These are phyloP conservation scores for Datnioides undecimradiatus DNA, from an alignment of 2,113 vertebrate species.

Conservation along the genomic window DNA sequence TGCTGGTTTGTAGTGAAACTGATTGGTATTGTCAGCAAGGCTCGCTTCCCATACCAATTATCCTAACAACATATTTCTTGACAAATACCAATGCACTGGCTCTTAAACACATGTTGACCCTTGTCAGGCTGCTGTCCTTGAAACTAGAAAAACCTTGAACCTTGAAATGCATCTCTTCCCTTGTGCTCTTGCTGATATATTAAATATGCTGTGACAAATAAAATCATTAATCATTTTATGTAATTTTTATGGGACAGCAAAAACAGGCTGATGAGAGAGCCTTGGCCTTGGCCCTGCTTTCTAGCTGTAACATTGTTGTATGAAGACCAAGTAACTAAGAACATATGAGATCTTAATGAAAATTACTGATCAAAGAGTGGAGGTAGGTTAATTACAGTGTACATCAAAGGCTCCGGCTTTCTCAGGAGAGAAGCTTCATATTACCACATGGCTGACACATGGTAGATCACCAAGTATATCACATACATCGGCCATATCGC, in stretches of 20 bases:
- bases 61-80: background rate
- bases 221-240: conserved; percentile 11
- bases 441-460: conserved; percentile 16
- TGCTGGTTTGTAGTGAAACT: no score
- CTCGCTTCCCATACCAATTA: no score
- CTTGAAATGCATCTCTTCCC: background rate
- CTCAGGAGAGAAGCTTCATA: conserved; percentile 29
- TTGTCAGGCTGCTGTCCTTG: background rate
- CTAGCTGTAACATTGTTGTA: conserved; percentile 18
- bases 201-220: conserved; percentile 4
- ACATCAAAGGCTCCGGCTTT: conserved; percentile 51
- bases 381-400: conserved; percentile 56
- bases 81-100: background rate
- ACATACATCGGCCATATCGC: conserved; percentile 22
- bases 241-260: background rate
- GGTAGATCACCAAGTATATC: conserved; percentile 14
- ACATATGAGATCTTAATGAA: conserved; percentile 51
- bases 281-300: background rate
- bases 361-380: conserved; percentile 55
- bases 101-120: background rate
- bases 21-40: background rate
- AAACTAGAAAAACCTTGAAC: background rate
- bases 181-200: background rate
- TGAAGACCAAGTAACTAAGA: conserved; percentile 4
- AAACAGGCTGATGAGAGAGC: background rate